A percentile compares a stretch with the other conserved stretches of the same genome.
These are phyloP conservation scores for Trochalopteron elliotii DNA, from an alignment of 2,113 vertebrate genomes.

Conservation along the genomic window DNA sequence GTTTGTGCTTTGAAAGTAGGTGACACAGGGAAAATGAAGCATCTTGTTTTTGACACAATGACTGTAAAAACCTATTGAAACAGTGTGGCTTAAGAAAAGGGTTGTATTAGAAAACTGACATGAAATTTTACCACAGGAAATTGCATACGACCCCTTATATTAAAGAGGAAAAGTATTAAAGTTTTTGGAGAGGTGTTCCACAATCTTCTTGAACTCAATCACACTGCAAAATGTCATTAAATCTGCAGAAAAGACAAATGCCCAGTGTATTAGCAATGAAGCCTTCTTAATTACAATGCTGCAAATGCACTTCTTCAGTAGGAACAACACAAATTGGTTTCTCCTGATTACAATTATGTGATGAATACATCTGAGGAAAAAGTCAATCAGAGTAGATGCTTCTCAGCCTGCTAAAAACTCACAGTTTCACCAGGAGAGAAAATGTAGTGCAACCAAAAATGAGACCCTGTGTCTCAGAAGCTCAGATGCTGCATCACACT, in stretches of 20 bases:
- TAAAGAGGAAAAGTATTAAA: background rate
- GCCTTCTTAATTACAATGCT: constrained; percentile 14
- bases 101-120: background rate
- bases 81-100: background rate
- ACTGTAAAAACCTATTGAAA: background rate
- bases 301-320: background rate
- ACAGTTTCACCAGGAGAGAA: background rate
- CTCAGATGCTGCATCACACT: background rate
- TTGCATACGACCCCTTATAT: background rate
- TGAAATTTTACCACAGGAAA: background rate
- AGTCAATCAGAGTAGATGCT: constrained; percentile 14
- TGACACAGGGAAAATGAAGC: background rate
- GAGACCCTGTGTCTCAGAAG: background rate
- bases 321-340: constrained; percentile 15
- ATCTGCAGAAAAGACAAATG: constrained; percentile 19
- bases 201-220: background rate
- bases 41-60: background rate
- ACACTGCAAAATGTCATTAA: background rate
- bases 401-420: background rate
- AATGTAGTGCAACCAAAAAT: background rate
- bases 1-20: background rate
- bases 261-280: constrained; percentile 9
- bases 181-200: background rate
- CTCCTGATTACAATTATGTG: constrained; percentile 38
- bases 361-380: constrained; percentile 46